Evolutionary conservation across 2,888 invertebrate genomes (phyloP), one percentile per base, ranked within the genome.

Genomic region (Catocala fraxini): DNA sequence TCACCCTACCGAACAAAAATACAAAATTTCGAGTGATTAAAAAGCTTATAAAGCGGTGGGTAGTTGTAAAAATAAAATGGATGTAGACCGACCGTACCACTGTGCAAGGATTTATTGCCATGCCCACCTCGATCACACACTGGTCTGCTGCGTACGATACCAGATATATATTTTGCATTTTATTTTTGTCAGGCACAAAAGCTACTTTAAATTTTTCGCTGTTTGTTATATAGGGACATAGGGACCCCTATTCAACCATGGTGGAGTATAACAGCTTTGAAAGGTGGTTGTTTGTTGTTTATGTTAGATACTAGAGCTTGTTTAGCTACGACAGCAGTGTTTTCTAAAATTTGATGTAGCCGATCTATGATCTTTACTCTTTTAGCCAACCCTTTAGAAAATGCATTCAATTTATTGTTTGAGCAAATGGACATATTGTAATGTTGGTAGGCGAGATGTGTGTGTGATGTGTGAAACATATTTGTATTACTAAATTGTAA

Each of bases 41-140:
- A 62, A 57, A 13, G 39, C 33, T 42, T 51, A 55, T 63, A 63
- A 63, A 58, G 51, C 53, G 43, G 48, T 35, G 54, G 46, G 54
- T 55, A 54, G 49, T 45, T 54, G 52, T 48, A 45, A 63, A 61
- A 63, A 57, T 15, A 63, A 63, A 58, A 41, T 54, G 49, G 9
- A 62, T 53, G 57, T 54, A 39, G 25, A 48, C 48, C 13, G 33
- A 25, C 56, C 56, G 53, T 33, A 43, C 11, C 51, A 15, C 33
- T 53, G 51, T 49, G 54, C 41, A 48, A 53, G 54, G 63, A 63
- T 63, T 63, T 63, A 63, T 63, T 54, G 43, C n/a, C 42, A 4
- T 58, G 63, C 35, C 57, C 13, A 46, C 47, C 46, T 51, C 58
- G 54, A 63, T 63, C 63, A 63, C 53, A 52, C 52, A 63, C 12